Evolutionary conservation across 2,113 vertebrate species (phyloP).

Genomic region (Diglossa brunneiventris): DNA sequence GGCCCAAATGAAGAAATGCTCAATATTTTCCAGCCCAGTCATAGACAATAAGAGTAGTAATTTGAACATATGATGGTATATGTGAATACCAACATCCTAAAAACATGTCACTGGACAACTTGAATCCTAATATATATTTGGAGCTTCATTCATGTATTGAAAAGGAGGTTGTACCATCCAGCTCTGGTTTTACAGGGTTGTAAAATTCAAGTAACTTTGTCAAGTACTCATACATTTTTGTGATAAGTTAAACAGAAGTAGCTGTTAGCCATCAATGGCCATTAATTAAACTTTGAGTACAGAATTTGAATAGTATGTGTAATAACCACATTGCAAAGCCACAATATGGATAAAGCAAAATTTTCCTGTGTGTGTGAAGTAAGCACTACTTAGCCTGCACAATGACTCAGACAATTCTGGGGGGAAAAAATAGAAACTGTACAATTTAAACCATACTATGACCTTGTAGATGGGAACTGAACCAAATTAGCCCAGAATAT

Average conservation of each 20-base stretch:
- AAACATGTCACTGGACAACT: not conserved
- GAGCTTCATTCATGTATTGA: not conserved
- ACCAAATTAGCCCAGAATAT: not conserved
- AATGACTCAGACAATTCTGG: not conserved
- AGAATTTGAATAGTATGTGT: not conserved
- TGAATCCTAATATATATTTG: not conserved
- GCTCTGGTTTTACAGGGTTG: not conserved
- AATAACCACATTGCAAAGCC: not conserved
- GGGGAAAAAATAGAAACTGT: not conserved
- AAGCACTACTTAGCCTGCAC: not conserved
- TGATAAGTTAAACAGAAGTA: not conserved
- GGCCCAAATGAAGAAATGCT: not conserved
- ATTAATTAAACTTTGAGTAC: not conserved
- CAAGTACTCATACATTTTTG: not conserved
- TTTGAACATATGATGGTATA: not conserved
- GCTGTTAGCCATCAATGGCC: not conserved
- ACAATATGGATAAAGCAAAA: not conserved
- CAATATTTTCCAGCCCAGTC: not conserved
- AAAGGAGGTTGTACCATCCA: not conserved
- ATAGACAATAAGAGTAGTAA: not conserved
- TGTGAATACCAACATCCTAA: not conserved
- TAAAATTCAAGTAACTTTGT: not conserved
- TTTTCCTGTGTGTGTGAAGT: not conserved
- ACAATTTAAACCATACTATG: not conserved
- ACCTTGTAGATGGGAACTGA: not conserved